phyloP scores from a whole-genome alignment of 1,140 invertebrate species.

The Adoxophyes honmai region DNA sequence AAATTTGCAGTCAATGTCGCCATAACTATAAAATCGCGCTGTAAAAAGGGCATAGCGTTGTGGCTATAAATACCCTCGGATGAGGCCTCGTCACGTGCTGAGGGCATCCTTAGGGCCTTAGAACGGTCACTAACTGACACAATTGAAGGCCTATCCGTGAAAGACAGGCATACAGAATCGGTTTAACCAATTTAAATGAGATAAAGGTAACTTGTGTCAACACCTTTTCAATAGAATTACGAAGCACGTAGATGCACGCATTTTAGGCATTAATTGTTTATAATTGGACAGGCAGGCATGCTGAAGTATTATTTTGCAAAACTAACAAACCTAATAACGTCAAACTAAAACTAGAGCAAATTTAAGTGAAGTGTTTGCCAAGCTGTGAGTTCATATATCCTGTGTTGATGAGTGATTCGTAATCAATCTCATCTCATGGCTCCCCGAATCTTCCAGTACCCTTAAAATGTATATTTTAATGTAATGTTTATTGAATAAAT shows the following conservation, averaged over 20 bases:
- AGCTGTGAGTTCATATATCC: too few relatives aligned
- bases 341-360: too few relatives aligned
- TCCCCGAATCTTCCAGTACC: too few relatives aligned
- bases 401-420: too few relatives aligned
- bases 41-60: slow-evolving; percentile 36
- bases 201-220: background rate
- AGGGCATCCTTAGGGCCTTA: slow-evolving; percentile 59
- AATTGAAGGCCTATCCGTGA: slow-evolving; percentile 37
- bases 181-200: slow-evolving; percentile 17
- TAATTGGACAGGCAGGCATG: too few relatives aligned
- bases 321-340: too few relatives aligned
- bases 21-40: slow-evolving; percentile 49
- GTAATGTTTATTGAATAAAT: too few relatives aligned
- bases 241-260: background rate
- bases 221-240: background rate
- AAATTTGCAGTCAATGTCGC: slow-evolving; percentile 33
- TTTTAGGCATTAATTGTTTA: too few relatives aligned
- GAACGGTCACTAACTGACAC: slow-evolving; percentile 42
- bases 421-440: too few relatives aligned
- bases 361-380: too few relatives aligned
- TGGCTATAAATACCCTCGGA: slow-evolving; percentile 28
- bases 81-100: slow-evolving; percentile 58
- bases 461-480: too few relatives aligned
- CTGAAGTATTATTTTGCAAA: too few relatives aligned
- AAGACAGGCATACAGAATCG: slow-evolving; percentile 48